Evolutionary conservation across 2,888 invertebrate genomes (phyloP), one percentile per base, ranked within the genome.

Genomic region (Sinentomon sp.): DNA sequence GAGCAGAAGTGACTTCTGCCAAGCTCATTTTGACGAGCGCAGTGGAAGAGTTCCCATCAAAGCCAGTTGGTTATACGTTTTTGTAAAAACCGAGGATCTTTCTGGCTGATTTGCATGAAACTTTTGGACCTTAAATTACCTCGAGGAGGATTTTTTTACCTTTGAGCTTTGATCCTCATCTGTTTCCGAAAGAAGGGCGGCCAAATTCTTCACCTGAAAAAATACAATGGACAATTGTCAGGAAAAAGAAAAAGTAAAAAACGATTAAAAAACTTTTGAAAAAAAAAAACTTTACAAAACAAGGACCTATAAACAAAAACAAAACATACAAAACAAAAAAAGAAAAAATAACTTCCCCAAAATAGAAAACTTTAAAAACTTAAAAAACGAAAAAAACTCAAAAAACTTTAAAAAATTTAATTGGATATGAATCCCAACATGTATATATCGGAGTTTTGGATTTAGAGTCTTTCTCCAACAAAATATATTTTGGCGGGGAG

Each of bases 191-290:
- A 6, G 33, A 30, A 10, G 32, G 33, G 13, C 30, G 26, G 12
- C 34, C 36, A 12, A 43, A 42, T 25, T 36, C 34, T 28, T 41
- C 44, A 5, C 40, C 41, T 36, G 17, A 17, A 33, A 36, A 10
- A 10, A 18, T 25, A 18, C 18, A 12, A 36, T 18, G 6, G 13
- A 16, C 6, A 2, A 20, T 20, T 19, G 16, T 19, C 4, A n/a
- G 10, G 10, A 19, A 9, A 20, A 10, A 29, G 14, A 10, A 17
- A 7, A 22, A 7, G 12, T 18, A 4, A 5, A 18, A 29, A 3
- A 13, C 7, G 10, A 18, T 6, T n/a, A 3, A 13, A n/a, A 30
- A 10, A 17, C 29, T 30, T 28, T 6, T 28, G 4, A 7, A 3
- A 12, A 4, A 30, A 22, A 22, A 18, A 19, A 13, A 5, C n/a